Evolutionary conservation across 2,888 invertebrate species (phyloP), one percentile per base, ranked within the genome.

Genomic region (Dexiosoma caninum): DNA sequence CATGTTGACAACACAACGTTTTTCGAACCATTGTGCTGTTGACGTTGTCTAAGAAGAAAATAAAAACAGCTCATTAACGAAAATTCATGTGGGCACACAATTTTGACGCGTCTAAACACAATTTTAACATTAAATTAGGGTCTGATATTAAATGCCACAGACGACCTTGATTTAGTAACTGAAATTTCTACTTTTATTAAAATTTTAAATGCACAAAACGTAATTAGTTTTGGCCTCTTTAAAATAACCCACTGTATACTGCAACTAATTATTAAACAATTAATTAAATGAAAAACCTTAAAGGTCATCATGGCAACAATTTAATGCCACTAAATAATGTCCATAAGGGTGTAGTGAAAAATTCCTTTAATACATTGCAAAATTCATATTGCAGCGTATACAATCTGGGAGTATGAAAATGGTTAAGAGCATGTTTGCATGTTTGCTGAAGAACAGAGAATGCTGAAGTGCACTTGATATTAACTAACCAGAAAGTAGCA

Each of bases 401-500:
- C 30, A 66, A 40, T 21, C 10, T 40, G 49, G 42, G 49, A 46
- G 46, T 37, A 57, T 53, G 30, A 44, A 64, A 70, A 44, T 14
- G 16, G 2, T 30, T 16, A 10, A 2, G 21, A 2, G 21, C 10
- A 23, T 69, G 44, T 35, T 35, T 32, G 42, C n/a, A 27, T n/a
- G n/a, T 46, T 55, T 53, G 14, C 35, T 42, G 19, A 62, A 21
- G 14, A 57, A 66, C 30, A 49, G 12, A 10, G 40, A 60, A 42
- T 32, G 37, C 32, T 35, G 30, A 14, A 35, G 35, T 51, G 35
- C 35, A 51, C 49, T 59, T 59, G 67, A 59, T 59, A 49, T 51
- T 60, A 67, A 60, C 67, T 42, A 77, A 64, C 37, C 62, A 46
- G 16, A 55, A 70, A 69, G 21, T 44, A 60, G 51, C 37, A 70